A percentile compares a stretch with the other conserved stretches of the same genome.
These are phyloP conservation scores for Masticophis lateralis DNA, from an alignment of 2,797 vertebrate species.

Conservation along the genomic window DNA sequence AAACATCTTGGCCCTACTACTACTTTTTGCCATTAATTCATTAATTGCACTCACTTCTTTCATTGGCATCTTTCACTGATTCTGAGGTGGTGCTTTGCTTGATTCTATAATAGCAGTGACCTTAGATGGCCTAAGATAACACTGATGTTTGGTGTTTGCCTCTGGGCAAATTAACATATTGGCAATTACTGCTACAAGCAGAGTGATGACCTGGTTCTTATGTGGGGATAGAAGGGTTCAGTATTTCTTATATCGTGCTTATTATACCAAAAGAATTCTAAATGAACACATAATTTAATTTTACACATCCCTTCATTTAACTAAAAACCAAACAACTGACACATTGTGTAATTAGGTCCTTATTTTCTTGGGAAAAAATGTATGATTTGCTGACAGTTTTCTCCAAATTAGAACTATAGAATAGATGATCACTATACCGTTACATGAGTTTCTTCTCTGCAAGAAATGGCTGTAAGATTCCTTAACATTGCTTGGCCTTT, in stretches of 20 bases:
- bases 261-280: not conserved
- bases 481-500: not conserved
- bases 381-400: not conserved
- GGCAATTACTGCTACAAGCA: not conserved
- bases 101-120: not conserved
- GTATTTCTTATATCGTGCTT: not conserved
- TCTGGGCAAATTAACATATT: not conserved
- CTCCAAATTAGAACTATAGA: not conserved
- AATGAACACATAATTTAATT: not conserved
- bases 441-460: not conserved
- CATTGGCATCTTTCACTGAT: not conserved
- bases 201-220: not conserved
- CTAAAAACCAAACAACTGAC: not conserved
- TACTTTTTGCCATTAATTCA: not conserved
- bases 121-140: not conserved
- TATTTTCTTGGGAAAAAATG: not conserved
- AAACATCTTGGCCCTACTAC: not conserved
- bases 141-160: not conserved
- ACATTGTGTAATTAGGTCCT: not conserved
- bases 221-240: not conserved
- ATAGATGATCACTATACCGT: not conserved
- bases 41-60: not conserved
- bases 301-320: not conserved
- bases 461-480: not conserved
- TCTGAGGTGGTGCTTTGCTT: not conserved